These are phyloP conservation scores for Coptodon bakossiorum DNA, from an alignment of 2,113 vertebrate species.

Conservation along the genomic window DNA sequence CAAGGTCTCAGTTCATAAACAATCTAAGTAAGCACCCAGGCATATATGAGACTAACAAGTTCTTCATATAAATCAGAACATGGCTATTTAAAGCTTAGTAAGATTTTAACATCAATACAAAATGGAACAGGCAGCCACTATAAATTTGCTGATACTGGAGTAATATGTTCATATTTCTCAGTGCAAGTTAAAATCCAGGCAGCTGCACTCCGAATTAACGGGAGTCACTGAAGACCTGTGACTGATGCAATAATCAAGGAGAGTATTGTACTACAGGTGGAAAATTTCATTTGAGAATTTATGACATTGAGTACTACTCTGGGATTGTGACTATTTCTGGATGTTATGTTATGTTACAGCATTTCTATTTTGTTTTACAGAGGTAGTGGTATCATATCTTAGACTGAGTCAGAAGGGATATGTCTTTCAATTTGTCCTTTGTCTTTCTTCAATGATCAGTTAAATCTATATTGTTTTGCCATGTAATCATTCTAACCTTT, in stretches of 20 bases:
- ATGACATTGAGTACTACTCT: too few species aligned
- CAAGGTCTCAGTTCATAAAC: too few species aligned
- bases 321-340: too few species aligned
- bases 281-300: too few species aligned
- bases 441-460: neutral
- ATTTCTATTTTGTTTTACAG: neutral
- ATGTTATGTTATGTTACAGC: too few species aligned
- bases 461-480: neutral
- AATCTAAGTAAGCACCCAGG: neutral
- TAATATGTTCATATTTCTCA: neutral
- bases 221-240: too few species aligned
- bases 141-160: neutral
- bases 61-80: neutral
- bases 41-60: neutral
- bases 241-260: too few species aligned
- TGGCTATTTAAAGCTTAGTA: neutral
- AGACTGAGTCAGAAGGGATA: neutral
- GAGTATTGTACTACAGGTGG: too few species aligned
- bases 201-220: too few species aligned
- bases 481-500: neutral
- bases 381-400: neutral
- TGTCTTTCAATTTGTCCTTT: neutral
- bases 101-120: neutral
- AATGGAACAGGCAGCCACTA: neutral
- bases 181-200: neutral